A percentile compares a stretch with the other conserved stretches of the same genome.
Conservation (phyloP, 2,797 vertebrate species). For the Melanotaenia maccullochi region DNA sequence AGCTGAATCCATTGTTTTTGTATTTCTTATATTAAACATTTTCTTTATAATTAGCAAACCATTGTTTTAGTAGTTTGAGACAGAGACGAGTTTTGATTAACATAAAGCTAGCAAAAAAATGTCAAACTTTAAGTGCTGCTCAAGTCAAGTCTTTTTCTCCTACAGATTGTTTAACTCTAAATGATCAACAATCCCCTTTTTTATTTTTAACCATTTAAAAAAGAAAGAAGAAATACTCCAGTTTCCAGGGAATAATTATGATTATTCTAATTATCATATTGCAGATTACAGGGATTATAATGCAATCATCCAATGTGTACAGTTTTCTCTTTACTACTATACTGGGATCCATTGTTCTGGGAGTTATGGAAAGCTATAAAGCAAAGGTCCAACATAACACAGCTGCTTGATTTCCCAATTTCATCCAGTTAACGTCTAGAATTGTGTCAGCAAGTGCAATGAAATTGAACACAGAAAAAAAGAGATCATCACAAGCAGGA, state of each 20-base stretch:
- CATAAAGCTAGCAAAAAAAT: background rate
- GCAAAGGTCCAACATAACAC: slow-evolving; percentile 15
- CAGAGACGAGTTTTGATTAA: background rate
- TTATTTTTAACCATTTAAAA: slow-evolving; percentile 4
- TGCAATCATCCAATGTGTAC: slow-evolving; percentile 21
- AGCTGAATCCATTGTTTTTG: slow-evolving; percentile 25
- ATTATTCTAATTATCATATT: background rate
- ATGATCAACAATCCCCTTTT: slow-evolving; percentile 17
- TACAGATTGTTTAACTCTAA: background rate
- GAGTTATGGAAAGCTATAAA: slow-evolving; percentile 16
- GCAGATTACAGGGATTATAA: slow-evolving; percentile 26
- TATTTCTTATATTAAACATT: background rate
- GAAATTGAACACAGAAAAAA: slow-evolving; percentile 44
- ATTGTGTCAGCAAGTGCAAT: slow-evolving; percentile 45
- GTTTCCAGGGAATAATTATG: slow-evolving; percentile 25
- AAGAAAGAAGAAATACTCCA: slow-evolving; percentile 14
- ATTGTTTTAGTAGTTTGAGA: background rate
- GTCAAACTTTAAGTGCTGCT: background rate
- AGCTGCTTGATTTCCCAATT: slow-evolving; percentile 49
- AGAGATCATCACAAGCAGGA: slow-evolving; percentile 33
- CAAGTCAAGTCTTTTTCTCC: background rate
- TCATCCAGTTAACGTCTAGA: slow-evolving; percentile 33
- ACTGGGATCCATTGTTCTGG: slow-evolving; percentile 35
- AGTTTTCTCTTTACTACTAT: slow-evolving; percentile 20
- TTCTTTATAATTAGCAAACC: background rate